phyloP scores from a whole-genome alignment of 2,888 invertebrate genomes.

The Aproaerema taeniolella region DNA sequence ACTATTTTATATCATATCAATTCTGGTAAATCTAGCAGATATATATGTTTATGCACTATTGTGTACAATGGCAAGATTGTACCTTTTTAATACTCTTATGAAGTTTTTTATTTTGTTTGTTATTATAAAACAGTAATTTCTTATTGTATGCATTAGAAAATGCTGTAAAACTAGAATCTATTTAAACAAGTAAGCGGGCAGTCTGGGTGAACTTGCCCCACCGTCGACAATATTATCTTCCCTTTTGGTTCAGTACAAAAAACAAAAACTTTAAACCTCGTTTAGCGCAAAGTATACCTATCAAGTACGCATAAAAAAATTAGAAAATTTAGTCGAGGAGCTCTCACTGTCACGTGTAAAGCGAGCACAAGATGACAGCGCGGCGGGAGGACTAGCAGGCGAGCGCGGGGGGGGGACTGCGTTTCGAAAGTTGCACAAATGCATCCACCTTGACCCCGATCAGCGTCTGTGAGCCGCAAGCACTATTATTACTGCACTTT shows the following conservation, averaged over 20 bases:
- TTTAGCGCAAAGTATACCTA: not conserved
- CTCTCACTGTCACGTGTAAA: conserved; percentile 3
- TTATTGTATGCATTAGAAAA: too few species aligned
- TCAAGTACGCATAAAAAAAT: not conserved
- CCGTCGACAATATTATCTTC: not conserved
- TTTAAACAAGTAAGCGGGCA: not conserved
- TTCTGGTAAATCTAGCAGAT: not conserved
- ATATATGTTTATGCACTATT: too few species aligned
- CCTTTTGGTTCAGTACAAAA: not conserved
- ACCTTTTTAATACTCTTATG: too few species aligned
- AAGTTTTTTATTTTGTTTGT: too few species aligned
- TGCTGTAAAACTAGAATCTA: not conserved
- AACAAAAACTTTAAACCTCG: not conserved
- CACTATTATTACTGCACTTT: conserved; percentile 16
- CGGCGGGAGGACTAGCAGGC: conserved; percentile 16
- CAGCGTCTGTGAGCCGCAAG: conserved; percentile 24
- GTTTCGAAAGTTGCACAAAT: conserved; percentile 64
- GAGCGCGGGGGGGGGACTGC: conserved; percentile 29
- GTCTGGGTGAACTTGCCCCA: too few species aligned
- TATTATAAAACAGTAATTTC: too few species aligned
- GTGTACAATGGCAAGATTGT: too few species aligned
- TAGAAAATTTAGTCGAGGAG: not conserved
- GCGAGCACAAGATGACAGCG: conserved; percentile 9
- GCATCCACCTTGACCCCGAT: conserved; percentile 62
- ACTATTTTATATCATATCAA: not conserved